Conservation (phyloP, 2,888 invertebrate genomes). For the Cataglyphis albicans region DNA sequence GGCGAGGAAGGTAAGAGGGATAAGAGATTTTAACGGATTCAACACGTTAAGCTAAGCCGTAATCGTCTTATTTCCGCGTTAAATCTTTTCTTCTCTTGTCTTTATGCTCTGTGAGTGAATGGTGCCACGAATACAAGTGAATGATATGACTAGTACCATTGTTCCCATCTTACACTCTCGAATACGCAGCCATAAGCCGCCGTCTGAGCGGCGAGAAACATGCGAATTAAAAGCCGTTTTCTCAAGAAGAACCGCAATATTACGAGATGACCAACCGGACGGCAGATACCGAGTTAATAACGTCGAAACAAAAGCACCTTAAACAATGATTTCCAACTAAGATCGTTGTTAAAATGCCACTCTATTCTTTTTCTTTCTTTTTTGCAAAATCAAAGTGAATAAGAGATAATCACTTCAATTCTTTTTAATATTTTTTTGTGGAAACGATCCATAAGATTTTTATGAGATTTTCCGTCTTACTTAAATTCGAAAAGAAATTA, state of each 20-base stretch:
- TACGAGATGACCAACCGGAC: conserved; percentile 20
- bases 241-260: conserved; percentile 32
- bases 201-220: conserved; percentile 71
- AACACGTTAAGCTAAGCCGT: conserved; percentile 79
- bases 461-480: background rate
- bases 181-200: conserved; percentile 75
- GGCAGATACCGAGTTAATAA: conserved; percentile 4
- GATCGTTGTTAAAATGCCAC: background rate
- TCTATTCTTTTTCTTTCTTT: conserved; percentile 10
- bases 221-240: conserved; percentile 73
- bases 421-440: background rate
- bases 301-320: background rate
- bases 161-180: conserved; percentile 76
- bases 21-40: conserved; percentile 62
- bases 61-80: conserved; percentile 84
- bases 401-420: background rate
- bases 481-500: background rate
- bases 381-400: background rate
- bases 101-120: conserved; percentile 62
- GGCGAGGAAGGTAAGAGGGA: conserved; percentile 26
- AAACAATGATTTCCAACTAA: background rate
- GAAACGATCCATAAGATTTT: background rate
- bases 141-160: conserved; percentile 76
- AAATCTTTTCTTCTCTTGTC: conserved; percentile 77
- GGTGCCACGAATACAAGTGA: conserved; percentile 53